Evolutionary conservation across 2,888 invertebrate species (phyloP).

Genomic region (Allophyes oxyacanthae): DNA sequence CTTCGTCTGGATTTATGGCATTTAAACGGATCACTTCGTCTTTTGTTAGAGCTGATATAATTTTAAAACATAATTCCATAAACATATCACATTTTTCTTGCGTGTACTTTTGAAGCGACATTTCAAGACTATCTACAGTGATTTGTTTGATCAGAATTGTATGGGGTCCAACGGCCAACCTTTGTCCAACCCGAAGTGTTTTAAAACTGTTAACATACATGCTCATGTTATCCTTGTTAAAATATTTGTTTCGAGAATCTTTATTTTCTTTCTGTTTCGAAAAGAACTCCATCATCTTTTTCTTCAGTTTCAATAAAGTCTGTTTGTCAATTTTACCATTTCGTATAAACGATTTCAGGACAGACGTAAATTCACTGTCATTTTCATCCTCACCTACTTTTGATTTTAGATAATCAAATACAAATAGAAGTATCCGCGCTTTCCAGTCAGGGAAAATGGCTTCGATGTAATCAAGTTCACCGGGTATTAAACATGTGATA

Average conservation of each 20-base stretch:
- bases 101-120: conserved; percentile 18
- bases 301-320: conserved; percentile 26
- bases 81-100: conserved; percentile 43
- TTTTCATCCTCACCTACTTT: conserved; percentile 25
- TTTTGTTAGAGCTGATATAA: conserved; percentile 25
- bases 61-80: conserved; percentile 31
- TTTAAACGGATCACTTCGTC: conserved; percentile 16
- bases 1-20: conserved; percentile 45
- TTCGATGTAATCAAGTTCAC: conserved; percentile 15
- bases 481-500: conserved; percentile 22
- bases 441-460: conserved; percentile 35
- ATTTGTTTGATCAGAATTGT: conserved; percentile 33
- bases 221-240: conserved; percentile 14
- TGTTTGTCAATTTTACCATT: conserved; percentile 37
- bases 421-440: conserved; percentile 24
- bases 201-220: conserved; percentile 16
- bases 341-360: conserved; percentile 33
- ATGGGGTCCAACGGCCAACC: conserved; percentile 28
- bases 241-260: conserved; percentile 22
- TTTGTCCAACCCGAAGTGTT: conserved; percentile 29
- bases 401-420: conserved; percentile 30
- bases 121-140: conserved; percentile 30
- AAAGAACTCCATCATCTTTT: conserved; percentile 22
- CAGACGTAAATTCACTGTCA: conserved; percentile 26
- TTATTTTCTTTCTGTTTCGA: conserved; percentile 10